Percentiles rank a stretch among this genome's conserved stretches.
phyloP scores from a whole-genome alignment of 2,888 invertebrate genomes.

The Pycnomerus fuliginosus region DNA sequence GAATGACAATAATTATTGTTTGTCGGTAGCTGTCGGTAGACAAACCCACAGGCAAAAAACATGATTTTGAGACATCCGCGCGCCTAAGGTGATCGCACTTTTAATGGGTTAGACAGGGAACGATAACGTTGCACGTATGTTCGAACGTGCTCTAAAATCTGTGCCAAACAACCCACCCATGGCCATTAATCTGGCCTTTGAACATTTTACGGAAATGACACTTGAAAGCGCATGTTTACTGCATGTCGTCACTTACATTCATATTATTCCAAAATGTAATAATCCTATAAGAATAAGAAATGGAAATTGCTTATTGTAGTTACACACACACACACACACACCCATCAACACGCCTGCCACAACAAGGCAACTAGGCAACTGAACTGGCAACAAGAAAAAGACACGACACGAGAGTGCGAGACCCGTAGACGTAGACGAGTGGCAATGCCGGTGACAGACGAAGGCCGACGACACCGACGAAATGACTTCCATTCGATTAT shows the following conservation, averaged over 20 bases:
- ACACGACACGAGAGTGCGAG: constrained; percentile 4
- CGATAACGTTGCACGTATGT: constrained; percentile 25
- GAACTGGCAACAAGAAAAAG: constrained; percentile 6
- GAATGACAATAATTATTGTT: constrained; percentile 15
- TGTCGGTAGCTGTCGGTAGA: constrained; percentile 5
- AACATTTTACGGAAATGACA: constrained; percentile 7
- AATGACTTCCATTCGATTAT: too few species aligned
- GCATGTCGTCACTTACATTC: constrained; percentile 37
- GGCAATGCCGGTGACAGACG: constrained; percentile 11
- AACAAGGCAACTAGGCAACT: constrained; percentile 19
- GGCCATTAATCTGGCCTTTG: constrained; percentile 50
- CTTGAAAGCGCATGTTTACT: not conserved
- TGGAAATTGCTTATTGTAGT: constrained; percentile 25
- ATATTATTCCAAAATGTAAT: constrained; percentile 29
- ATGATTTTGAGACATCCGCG: not conserved
- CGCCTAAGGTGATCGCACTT: constrained; percentile 3
- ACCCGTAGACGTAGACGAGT: too few species aligned
- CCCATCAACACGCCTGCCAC: constrained; percentile 36
- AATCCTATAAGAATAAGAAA: constrained; percentile 25
- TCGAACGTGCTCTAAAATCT: constrained; percentile 32
- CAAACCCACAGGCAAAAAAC: constrained; percentile 11
- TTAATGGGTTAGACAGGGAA: constrained; percentile 17
- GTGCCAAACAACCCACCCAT: constrained; percentile 51
- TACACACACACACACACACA: constrained; percentile 36
- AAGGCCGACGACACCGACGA: constrained; percentile 4